Percentiles rank a stretch among this genome's conserved stretches.
phyloP scores from a whole-genome alignment of 1,140 invertebrate genomes.

The Portunus trituberculatus region DNA sequence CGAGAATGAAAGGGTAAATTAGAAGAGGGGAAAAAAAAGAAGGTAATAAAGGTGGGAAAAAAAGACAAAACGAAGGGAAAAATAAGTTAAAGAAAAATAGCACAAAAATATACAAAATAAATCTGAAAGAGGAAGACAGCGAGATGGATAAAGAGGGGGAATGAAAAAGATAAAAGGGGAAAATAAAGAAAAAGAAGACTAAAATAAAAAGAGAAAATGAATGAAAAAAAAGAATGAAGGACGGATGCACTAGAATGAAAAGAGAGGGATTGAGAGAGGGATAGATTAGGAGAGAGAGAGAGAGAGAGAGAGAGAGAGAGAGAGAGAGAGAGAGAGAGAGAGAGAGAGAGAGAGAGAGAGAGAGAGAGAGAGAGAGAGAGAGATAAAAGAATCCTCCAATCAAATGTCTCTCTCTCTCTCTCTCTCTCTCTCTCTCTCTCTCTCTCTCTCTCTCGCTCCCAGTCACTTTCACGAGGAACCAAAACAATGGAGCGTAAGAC shows the following conservation, averaged over 20 bases:
- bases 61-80: too few species aligned
- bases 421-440: not conserved
- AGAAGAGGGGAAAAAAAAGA: too few species aligned
- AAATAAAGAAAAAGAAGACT: not conserved
- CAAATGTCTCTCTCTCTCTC: too few species aligned
- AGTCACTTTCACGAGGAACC: not conserved
- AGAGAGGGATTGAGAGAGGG: not conserved
- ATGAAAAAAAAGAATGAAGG: not conserved
- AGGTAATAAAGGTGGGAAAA: too few species aligned
- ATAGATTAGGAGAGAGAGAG: not conserved
- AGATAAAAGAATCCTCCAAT: too few species aligned
- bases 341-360: not conserved
- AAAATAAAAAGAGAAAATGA: not conserved
- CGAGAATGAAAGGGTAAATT: not conserved
- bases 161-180: too few species aligned
- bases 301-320: conserved; percentile 32
- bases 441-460: too few species aligned
- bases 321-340: not conserved
- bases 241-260: too few species aligned
- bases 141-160: too few species aligned
- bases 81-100: too few species aligned
- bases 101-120: too few species aligned
- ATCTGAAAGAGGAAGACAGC: too few species aligned
- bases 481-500: not conserved
- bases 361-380: not conserved